These are phyloP conservation scores for Chaetorhynchus papuensis DNA, from an alignment of 2,113 vertebrate genomes.

Conservation along the genomic window DNA sequence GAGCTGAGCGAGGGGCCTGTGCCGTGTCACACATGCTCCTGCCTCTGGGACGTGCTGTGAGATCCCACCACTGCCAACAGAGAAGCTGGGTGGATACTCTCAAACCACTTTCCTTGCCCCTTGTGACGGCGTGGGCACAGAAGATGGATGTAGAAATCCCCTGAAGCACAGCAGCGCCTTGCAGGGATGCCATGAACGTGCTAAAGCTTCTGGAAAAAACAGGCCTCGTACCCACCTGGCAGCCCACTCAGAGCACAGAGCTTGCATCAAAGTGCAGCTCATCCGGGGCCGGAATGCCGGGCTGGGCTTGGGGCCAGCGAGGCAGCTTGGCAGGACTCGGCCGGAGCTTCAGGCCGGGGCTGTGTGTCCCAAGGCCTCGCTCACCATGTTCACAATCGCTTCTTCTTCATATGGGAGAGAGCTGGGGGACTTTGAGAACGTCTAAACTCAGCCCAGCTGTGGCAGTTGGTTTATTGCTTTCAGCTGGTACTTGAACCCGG, in stretches of 20 bases:
- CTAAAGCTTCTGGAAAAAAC: conserved; percentile 21
- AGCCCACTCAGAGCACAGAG: neutral
- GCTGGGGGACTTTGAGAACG: conserved; percentile 78
- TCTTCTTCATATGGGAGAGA: conserved; percentile 68
- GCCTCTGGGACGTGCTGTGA: accelerated
- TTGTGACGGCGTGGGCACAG: neutral
- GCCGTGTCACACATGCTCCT: accelerated
- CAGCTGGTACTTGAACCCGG: conserved; percentile 99
- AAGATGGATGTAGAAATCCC: neutral
- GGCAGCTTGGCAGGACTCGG: conserved; percentile 20
- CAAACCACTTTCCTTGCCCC: neutral
- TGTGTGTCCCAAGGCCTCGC: conserved; percentile 42
- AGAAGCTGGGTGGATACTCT: neutral
- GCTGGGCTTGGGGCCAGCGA: neutral
- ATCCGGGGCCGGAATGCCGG: neutral
- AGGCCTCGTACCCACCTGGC: conserved; percentile 13
- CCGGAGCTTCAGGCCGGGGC: conserved; percentile 26
- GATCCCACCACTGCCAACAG: neutral
- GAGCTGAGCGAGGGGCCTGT: neutral
- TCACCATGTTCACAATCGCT: conserved; percentile 58
- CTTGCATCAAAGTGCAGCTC: conserved; percentile 20
- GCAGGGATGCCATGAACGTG: neutral
- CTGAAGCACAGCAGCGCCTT: neutral
- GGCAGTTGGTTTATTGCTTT: conserved; percentile 99
- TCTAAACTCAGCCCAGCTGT: conserved; percentile 93